Evolutionary conservation across 37 sponge, comb jelly and placozoan genomes (phyloP), one percentile per base, ranked within the genome.

Genomic region (Haliclona indistincta): DNA sequence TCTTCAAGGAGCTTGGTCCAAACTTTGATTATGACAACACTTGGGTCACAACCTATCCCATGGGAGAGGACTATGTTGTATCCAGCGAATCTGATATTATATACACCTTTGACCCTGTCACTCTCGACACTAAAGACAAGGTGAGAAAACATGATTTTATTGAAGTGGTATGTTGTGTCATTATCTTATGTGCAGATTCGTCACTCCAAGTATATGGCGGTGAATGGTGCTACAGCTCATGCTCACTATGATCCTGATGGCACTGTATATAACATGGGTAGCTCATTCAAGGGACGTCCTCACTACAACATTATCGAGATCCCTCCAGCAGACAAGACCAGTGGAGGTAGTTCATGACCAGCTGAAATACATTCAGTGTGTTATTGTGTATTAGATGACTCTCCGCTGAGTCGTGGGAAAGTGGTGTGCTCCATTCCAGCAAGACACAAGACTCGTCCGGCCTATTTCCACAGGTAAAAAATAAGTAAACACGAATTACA

Each of bases 151-250:
- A 33, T 64, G n/a, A n/a, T n/a, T n/a, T n/a, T n/a, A n/a, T n/a
- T n/a, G n/a, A n/a, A n/a, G n/a, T n/a, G n/a, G n/a, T n/a, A n/a
- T n/a, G n/a, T n/a, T n/a, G n/a, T n/a, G n/a, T n/a, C n/a, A n/a
- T n/a, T n/a, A n/a, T n/a, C n/a, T n/a, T n/a, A n/a, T n/a, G n/a
- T 19, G 45, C 54, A 74, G 74, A 56, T 60, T 41, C 38, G 60
- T 28, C n/a, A n/a, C n/a, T n/a, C n/a, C n/a, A n/a, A n/a, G n/a
- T 74, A 74, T 38, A 29, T 74, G 38, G 74, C 74, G 30, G 61
- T 74, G 25, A 74, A 74, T 37, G 22, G 3, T 4, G 74, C 74
- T 40, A 74, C 74, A 43, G 61, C 62, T 74, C 74, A 74, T 38
- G 39, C 74, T 7, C 74, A 74, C 61, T 28, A 39, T 32, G 74